Evolutionary conservation across 1,140 invertebrate species (phyloP).

Genomic region (Trichogramma pretiosum): DNA sequence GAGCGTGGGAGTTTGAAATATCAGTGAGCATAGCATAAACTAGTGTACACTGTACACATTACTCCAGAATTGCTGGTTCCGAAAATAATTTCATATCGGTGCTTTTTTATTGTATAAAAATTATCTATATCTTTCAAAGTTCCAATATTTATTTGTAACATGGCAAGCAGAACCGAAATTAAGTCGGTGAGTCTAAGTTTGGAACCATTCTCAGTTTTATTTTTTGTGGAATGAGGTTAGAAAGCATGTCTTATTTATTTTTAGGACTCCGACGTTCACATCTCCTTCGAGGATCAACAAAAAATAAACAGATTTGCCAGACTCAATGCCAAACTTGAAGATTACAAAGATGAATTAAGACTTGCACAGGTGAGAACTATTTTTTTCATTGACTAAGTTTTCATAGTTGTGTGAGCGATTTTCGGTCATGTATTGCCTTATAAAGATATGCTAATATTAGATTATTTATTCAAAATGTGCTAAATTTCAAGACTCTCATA

Average conservation of each 20-base stretch:
- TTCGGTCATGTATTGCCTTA: constrained; percentile 7
- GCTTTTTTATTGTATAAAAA: no score
- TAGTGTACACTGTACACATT: no score
- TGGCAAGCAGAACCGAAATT: no score
- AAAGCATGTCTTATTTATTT: constrained; percentile 28
- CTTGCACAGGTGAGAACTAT: constrained; percentile 57
- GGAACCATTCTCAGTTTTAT: no score
- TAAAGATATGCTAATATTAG: constrained; percentile 10
- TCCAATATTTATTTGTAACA: no score
- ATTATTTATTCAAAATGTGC: constrained; percentile 24
- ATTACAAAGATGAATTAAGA: constrained; percentile 85
- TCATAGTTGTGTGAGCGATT: not conserved
- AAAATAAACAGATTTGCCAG: constrained; percentile 95
- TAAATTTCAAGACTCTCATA: not conserved
- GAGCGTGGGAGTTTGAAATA: no score
- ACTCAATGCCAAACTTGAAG: constrained; percentile 83
- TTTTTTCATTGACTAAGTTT: not conserved
- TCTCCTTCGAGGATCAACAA: constrained; percentile 93
- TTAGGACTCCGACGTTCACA: constrained; percentile 83
- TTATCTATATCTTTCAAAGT: no score
- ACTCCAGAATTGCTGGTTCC: no score
- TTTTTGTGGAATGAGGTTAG: constrained; percentile 5
- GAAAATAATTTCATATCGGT: no score
- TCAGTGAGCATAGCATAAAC: no score
- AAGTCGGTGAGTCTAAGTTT: no score